Conservation (phyloP, 2,888 invertebrate genomes). For the Bedellia somnulentella region DNA sequence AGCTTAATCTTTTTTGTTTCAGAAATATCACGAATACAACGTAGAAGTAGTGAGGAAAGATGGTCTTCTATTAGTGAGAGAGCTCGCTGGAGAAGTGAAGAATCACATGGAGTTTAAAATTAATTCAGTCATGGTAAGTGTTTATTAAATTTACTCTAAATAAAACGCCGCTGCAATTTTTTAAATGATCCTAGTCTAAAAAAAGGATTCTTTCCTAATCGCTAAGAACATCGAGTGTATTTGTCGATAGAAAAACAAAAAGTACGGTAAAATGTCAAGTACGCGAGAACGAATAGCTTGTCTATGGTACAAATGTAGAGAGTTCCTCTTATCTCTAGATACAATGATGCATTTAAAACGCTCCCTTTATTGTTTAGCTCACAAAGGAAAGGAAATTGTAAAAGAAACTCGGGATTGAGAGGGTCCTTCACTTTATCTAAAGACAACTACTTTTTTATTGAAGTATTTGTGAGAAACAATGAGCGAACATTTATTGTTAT, state of each 20-base stretch:
- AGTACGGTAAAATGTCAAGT: constrained; percentile 13
- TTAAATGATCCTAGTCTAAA: too few relatives aligned
- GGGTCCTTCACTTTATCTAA: too few relatives aligned
- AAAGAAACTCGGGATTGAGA: constrained; percentile 3
- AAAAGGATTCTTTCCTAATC: neutral
- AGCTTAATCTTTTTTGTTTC: constrained; percentile 32
- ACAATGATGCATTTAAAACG: constrained; percentile 10
- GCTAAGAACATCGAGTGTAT: neutral
- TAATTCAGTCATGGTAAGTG: constrained; percentile 86
- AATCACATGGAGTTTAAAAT: constrained; percentile 93
- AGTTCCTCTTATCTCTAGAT: constrained; percentile 7
- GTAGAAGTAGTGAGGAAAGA: constrained; percentile 81
- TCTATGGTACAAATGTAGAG: constrained; percentile 7
- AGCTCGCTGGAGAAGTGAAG: constrained; percentile 88
- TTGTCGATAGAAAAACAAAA: constrained; percentile 16
- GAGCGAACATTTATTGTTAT: too few relatives aligned
- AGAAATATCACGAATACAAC: constrained; percentile 82
- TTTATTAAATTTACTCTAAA: too few relatives aligned
- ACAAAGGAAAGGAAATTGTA: constrained; percentile 5
- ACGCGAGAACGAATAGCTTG: constrained; percentile 9
- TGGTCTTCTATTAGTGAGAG: constrained; percentile 80
- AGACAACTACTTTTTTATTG: too few relatives aligned
- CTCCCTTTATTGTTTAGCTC: constrained; percentile 4
- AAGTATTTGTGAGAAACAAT: too few relatives aligned
- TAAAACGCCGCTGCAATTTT: too few relatives aligned